These are phyloP conservation scores for Alviniconcha strummeri DNA, from an alignment of 2,888 invertebrate genomes.

Conservation along the genomic window DNA sequence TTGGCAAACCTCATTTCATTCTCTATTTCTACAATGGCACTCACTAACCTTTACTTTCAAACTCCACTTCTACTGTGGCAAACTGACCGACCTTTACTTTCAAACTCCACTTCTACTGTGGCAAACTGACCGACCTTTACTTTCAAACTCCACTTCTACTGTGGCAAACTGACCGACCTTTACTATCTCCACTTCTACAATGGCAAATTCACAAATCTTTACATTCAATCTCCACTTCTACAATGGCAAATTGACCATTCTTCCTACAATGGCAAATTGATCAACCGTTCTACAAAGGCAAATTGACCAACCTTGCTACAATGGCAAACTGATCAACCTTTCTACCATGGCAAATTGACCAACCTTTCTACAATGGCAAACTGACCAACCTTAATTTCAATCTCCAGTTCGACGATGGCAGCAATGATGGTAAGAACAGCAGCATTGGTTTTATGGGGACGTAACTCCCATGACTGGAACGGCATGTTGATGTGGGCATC, in stretches of 20 bases:
- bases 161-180: not conserved
- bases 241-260: too few relatives aligned
- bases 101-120: not conserved
- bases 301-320: not conserved
- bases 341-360: not conserved
- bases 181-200: not conserved
- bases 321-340: not conserved
- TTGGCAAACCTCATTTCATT: too few relatives aligned
- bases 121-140: not conserved
- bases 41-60: not conserved
- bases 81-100: not conserved
- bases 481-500: slow-evolving; percentile 74
- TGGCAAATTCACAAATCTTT: too few relatives aligned
- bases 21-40: too few relatives aligned
- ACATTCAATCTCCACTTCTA: too few relatives aligned
- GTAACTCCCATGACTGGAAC: slow-evolving; percentile 73
- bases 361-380: slow-evolving; percentile 22
- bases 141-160: not conserved
- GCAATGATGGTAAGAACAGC: slow-evolving; percentile 70
- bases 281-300: not conserved
- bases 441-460: slow-evolving; percentile 64
- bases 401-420: slow-evolving; percentile 71
- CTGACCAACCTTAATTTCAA: slow-evolving; percentile 66
- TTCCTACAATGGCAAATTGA: too few relatives aligned
- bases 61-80: not conserved